Conservation (phyloP, 2,797 vertebrate species). For the Ctenopoma kingsleyae region DNA sequence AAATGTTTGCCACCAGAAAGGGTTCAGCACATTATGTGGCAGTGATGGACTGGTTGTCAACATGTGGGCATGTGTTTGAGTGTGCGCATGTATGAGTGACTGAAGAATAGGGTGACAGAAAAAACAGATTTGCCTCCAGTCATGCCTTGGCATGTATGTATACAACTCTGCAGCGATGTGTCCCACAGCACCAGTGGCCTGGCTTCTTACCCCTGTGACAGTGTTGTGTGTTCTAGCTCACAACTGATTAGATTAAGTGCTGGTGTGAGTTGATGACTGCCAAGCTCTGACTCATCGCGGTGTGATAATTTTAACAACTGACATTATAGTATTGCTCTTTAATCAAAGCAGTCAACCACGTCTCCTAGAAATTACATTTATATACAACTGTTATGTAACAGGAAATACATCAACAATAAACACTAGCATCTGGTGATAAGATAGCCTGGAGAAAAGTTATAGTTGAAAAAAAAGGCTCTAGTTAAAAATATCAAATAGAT, state of each 20-base stretch:
- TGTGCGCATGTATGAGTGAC: conserved; percentile 19
- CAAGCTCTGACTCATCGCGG: conserved; percentile 30
- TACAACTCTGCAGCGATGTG: conserved; percentile 8
- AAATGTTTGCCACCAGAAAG: conserved; percentile 41
- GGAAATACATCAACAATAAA: not conserved
- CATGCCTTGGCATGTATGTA: conserved; percentile 14
- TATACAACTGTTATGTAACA: not conserved
- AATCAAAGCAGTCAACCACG: not conserved
- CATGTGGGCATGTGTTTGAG: conserved; percentile 16
- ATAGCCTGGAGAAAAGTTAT: too few relatives aligned
- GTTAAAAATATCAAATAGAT: too few relatives aligned
- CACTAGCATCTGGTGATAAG: not conserved
- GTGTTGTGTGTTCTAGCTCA: conserved; percentile 31
- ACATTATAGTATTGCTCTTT: not conserved
- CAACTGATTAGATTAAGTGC: conserved; percentile 27
- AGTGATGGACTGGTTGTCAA: conserved; percentile 43
- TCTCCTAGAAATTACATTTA: not conserved
- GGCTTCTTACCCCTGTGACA: conserved; percentile 34
- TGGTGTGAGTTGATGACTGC: conserved; percentile 28
- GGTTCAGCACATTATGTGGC: conserved; percentile 10
- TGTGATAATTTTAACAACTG: conserved; percentile 26
- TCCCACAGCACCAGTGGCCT: conserved; percentile 18
- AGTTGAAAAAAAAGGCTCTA: not conserved
- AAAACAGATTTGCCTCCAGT: not conserved
- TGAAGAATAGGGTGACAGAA: conserved; percentile 1